Base-by-base conservation (phyloP, 2,113 vertebrate genomes). In the Anolis sagrei region DNA sequence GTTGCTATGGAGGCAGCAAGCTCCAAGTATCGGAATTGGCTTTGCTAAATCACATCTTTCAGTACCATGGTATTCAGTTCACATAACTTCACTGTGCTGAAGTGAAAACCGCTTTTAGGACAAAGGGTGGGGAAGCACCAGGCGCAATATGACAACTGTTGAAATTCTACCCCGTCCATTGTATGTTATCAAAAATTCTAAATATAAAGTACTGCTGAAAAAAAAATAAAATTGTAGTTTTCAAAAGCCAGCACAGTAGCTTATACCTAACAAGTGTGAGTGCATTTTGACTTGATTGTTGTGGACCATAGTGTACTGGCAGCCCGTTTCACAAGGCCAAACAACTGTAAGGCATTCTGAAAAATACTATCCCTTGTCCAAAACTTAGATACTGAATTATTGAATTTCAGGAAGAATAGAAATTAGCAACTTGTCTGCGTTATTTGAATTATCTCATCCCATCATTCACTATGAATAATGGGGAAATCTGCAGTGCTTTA, bases 1-100 rank as follows among this genome's bases (percentile, higher is more conserved):
- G 97, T 98, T 97, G 95, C 97, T 94, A 97, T 97, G 96, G 97
- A 86, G 89, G 89, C 94, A 94, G 89, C 91, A 90, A 89, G 94
- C 91, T 91, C 90, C 91, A 95, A 95, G 93, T 95, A 95, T 93
- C 93, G 92, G 89, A 81, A 89, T 91, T 96, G 90, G 92, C 92
- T 95, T 91, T 94, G 87, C 88, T 93, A 91, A 88, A 44, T 87
- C 82, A 77, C 84, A 72, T 86, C 68, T 91, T 68, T 54, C 64
- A 82, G 21, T 90, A 54, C 51, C 89, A 76, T 70, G 86, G 88
- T 76, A 82, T 86, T 91, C 85, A 88, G 76, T 89, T 89, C 21
- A 83, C n/a, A 34, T 80, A 87, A 39, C 29, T 87, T 34, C 86
- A 48, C n/a, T 39, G 88, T 14, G 32, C 58, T 89, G 69, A 48